Percentiles rank a stretch among this genome's conserved stretches.
These are phyloP conservation scores for Aphrocallistes beatrix DNA, from an alignment of 37 sponge, comb jelly and placozoan species.

Conservation along the genomic window DNA sequence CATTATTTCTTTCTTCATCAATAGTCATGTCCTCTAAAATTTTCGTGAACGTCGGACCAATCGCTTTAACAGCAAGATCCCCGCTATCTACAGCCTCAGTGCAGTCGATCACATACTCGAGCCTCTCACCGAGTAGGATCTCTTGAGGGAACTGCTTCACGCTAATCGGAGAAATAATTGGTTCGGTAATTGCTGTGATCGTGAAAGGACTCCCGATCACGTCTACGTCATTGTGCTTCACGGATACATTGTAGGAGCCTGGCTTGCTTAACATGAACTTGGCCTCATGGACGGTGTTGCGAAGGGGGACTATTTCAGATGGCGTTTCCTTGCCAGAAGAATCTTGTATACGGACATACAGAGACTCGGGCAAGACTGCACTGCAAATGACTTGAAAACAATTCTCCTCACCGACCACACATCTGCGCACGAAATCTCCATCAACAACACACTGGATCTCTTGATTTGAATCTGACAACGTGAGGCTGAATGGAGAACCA, in stretches of 20 bases:
- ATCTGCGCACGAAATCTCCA: not conserved
- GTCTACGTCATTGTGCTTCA: not conserved
- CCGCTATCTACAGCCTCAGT: not conserved
- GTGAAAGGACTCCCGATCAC: conserved; percentile 10
- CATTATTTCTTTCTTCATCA: not conserved
- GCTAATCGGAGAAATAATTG: not conserved
- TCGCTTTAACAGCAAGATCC: not conserved
- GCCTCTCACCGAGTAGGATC: not conserved
- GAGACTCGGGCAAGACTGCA: not conserved
- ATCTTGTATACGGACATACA: conserved; percentile 2
- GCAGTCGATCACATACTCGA: not conserved
- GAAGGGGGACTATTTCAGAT: not conserved
- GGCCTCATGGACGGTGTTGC: not conserved
- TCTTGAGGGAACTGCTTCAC: not conserved
- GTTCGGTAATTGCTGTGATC: not conserved
- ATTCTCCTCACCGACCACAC: not conserved
- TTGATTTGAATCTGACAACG: not conserved
- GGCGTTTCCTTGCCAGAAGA: conserved; percentile 13
- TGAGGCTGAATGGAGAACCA: not conserved
- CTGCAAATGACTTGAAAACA: not conserved
- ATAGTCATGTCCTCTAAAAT: not conserved
- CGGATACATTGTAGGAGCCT: conserved; percentile 3
- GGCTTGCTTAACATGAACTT: not conserved
- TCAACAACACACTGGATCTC: not conserved
- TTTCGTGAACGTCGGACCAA: not conserved